Evolutionary conservation across 2,888 invertebrate genomes (phyloP).

Genomic region (Orchestes rusci): DNA sequence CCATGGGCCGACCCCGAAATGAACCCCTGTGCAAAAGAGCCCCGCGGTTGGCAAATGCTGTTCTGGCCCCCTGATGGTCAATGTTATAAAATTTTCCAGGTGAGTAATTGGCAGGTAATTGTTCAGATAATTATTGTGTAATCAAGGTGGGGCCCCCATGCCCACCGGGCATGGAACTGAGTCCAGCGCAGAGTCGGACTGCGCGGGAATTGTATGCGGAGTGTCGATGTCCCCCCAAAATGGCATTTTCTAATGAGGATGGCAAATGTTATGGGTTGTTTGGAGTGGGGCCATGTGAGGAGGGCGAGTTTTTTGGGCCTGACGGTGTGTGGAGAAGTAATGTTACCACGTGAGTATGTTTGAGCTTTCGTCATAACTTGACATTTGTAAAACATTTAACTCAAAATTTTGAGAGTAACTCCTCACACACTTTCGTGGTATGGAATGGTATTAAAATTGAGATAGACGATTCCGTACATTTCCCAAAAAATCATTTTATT

Average conservation of each 20-base stretch:
- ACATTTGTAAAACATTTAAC: too few relatives aligned
- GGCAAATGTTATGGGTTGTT: slow-evolving; percentile 69
- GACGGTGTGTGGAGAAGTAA: slow-evolving; percentile 35
- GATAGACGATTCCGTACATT: too few relatives aligned
- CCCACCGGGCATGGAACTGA: slow-evolving; percentile 76
- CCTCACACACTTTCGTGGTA: too few relatives aligned
- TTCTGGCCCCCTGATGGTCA: slow-evolving; percentile 78
- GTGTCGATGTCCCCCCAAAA: slow-evolving; percentile 77
- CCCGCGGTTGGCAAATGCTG: slow-evolving; percentile 77
- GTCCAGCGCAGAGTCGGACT: slow-evolving; percentile 48
- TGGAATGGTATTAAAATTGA: too few relatives aligned
- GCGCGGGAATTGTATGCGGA: slow-evolving; percentile 56
- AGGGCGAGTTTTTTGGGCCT: slow-evolving; percentile 71
- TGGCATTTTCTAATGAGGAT: slow-evolving; percentile 61
- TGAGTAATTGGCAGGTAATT: slow-evolving; percentile 30
- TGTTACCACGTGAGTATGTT: slow-evolving; percentile 18
- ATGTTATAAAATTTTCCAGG: slow-evolving; percentile 83
- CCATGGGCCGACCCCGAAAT: slow-evolving; percentile 77
- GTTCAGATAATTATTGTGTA: background rate
- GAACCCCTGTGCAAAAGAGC: slow-evolving; percentile 75
- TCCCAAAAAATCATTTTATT: too few relatives aligned
- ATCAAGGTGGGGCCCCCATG: slow-evolving; percentile 73
- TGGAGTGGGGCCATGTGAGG: slow-evolving; percentile 64
- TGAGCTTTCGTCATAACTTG: too few relatives aligned
- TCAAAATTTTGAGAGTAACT: too few relatives aligned